A percentile compares a stretch with the other conserved stretches of the same genome.
Evolutionary conservation across 1,140 invertebrate species (phyloP).

Genomic region (Orchesella cincta): DNA sequence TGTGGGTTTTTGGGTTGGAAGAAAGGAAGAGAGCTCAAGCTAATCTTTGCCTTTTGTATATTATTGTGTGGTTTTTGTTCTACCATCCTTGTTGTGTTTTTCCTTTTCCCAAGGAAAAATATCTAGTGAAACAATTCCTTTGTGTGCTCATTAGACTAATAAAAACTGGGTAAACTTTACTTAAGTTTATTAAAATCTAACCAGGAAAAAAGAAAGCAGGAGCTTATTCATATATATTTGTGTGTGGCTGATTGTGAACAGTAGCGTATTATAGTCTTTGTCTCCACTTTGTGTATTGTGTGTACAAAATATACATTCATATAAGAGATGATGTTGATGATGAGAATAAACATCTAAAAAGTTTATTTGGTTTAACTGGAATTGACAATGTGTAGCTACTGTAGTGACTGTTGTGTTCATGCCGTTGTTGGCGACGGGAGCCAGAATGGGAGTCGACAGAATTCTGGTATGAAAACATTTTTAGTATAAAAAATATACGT

Average conservation of each 20-base stretch:
- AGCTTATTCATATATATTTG: no score
- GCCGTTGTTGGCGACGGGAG: conserved; percentile 37
- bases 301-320: no score
- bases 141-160: not conserved
- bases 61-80: not conserved
- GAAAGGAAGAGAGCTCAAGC: no score
- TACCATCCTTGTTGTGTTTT: not conserved
- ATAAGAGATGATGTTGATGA: no score
- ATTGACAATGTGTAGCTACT: conserved; percentile 45
- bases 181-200: not conserved
- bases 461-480: conserved; percentile 41
- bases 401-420: conserved; percentile 49
- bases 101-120: no score
- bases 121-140: not conserved
- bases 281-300: no score
- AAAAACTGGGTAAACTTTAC: not conserved
- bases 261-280: no score
- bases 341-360: no score
- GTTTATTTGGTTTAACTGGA: not conserved
- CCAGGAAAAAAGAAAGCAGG: no score
- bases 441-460: conserved; percentile 34
- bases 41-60: not conserved
- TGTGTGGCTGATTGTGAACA: no score
- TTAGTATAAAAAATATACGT: not conserved
- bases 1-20: no score